Evolutionary conservation across 1,140 invertebrate species (phyloP).

Genomic region (Sipha flava): DNA sequence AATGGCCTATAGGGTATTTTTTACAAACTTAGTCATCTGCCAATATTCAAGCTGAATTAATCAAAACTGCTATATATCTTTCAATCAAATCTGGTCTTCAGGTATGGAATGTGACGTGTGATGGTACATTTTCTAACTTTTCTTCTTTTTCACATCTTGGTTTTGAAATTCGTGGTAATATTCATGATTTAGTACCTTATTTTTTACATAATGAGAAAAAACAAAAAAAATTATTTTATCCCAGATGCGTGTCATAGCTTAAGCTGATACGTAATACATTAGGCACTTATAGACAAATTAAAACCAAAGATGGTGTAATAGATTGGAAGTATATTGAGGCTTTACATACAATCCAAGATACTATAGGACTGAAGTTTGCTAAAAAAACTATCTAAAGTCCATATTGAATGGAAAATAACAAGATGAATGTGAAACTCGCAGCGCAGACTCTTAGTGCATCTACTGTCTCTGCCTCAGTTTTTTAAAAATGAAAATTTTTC

Average conservation of each 20-base stretch:
- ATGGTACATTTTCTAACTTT: not conserved
- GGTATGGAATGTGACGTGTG: not conserved
- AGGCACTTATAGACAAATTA: not conserved
- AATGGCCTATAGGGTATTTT: not conserved
- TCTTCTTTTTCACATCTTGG: not conserved
- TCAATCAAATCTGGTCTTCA: not conserved
- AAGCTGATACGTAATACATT: not conserved
- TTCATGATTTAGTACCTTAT: not conserved
- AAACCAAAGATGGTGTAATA: not conserved
- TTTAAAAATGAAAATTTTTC: not conserved
- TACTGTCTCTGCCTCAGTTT: not conserved
- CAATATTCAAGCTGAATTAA: not conserved
- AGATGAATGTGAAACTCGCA: not conserved
- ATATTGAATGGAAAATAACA: conserved; percentile 10
- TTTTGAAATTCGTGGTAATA: not conserved
- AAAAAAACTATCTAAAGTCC: not conserved
- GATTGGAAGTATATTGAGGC: not conserved
- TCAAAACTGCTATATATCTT: not conserved
- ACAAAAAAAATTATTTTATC: not conserved
- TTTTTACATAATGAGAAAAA: not conserved
- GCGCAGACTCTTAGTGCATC: not conserved
- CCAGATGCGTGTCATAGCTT: not conserved
- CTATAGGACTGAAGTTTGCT: not conserved
- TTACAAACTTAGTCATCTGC: not conserved
- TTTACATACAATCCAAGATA: not conserved